Conservation (phyloP, 30 jellyfish, hydroid and myxozoan genomes). For the Cassiopea andromeda region DNA sequence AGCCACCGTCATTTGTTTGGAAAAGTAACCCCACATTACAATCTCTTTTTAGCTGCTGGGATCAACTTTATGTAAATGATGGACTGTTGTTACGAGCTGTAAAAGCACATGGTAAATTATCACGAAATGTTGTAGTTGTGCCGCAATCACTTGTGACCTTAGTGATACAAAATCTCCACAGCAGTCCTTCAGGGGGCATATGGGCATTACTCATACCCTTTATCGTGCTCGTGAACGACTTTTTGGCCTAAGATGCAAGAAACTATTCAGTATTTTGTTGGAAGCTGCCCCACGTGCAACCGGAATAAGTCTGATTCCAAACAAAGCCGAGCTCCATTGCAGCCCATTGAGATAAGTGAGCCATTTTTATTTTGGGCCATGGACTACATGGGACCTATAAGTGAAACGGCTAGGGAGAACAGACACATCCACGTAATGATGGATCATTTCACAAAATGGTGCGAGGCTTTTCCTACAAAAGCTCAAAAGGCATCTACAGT, state of each 20-base stretch:
- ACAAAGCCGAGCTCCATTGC: conserved; percentile 21
- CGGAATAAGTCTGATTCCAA: conserved; percentile 24
- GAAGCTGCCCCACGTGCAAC: conserved; percentile 42
- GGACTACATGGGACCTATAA: conserved; percentile 62
- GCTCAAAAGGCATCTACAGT: conserved; percentile 56
- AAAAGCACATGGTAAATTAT: too few species aligned
- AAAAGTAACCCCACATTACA: too few species aligned
- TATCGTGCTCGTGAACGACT: conserved; percentile 35
- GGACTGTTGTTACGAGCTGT: too few species aligned
- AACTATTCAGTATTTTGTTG: conserved; percentile 20
- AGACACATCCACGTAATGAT: conserved; percentile 54
- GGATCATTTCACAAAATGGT: conserved; percentile 76
- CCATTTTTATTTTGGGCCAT: conserved; percentile 58
- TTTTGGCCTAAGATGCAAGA: conserved; percentile 57
- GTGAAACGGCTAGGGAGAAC: conserved; percentile 39
- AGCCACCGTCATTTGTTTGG: too few species aligned
- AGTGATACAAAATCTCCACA: conserved; percentile 52
- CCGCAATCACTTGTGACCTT: conserved; percentile 6
- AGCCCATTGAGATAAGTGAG: conserved; percentile 35
- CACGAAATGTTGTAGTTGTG: conserved; percentile 12
- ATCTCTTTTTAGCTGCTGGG: too few species aligned
- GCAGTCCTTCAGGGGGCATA: conserved; percentile 55
- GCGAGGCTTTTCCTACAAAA: conserved; percentile 55
- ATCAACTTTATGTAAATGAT: too few species aligned
- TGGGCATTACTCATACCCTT: conserved; percentile 44